Evolutionary conservation across 2,888 invertebrate species (phyloP).

Genomic region (Eristalinus aeneus): DNA sequence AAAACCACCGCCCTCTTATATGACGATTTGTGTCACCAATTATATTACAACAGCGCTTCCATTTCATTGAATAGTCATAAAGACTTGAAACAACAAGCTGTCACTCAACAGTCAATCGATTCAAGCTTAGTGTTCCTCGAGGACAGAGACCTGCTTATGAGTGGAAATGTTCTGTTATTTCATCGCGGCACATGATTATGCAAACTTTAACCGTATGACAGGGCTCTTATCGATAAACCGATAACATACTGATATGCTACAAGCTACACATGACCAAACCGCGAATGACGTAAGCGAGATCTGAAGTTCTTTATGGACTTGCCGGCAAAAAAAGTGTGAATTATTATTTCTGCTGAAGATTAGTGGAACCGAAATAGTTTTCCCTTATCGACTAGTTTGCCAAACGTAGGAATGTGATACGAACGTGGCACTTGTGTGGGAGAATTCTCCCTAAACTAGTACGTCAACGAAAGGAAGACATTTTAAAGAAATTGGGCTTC

Average conservation of each 20-base stretch:
- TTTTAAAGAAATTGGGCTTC: too few relatives aligned
- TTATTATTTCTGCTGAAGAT: neutral
- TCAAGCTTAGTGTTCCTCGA: neutral
- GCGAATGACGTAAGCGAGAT: neutral
- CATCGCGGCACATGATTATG: neutral
- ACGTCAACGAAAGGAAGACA: too few relatives aligned
- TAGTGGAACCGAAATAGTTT: neutral
- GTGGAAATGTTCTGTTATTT: neutral
- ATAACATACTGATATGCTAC: neutral
- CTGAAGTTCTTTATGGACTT: neutral
- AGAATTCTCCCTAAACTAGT: too few relatives aligned
- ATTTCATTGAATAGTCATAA: too few relatives aligned
- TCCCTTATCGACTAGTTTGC: neutral
- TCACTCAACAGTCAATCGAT: neutral
- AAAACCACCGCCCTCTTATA: neutral
- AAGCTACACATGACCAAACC: neutral
- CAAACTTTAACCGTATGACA: neutral
- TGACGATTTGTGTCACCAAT: too few relatives aligned
- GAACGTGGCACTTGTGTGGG: too few relatives aligned
- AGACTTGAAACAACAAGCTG: too few relatives aligned
- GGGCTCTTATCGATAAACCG: neutral
- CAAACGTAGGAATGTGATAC: neutral
- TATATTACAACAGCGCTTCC: too few relatives aligned
- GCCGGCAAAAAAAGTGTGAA: neutral
- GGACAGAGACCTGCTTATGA: neutral